These are phyloP conservation scores for Solenodon paradoxus DNA, from an alignment of 2,113 vertebrate genomes.

Conservation along the genomic window DNA sequence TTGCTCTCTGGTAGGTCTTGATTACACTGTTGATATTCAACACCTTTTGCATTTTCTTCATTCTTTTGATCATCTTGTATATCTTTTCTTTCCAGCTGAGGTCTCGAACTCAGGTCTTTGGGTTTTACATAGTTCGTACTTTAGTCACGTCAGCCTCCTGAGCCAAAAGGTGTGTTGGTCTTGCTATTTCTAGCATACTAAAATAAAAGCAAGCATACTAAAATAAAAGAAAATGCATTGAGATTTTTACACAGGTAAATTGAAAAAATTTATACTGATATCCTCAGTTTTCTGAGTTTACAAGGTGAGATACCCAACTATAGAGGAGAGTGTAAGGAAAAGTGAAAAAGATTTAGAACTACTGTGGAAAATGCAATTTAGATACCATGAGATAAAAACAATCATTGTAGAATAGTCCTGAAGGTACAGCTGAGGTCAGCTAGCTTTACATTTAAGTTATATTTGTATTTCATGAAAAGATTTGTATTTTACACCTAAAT, in stretches of 20 bases:
- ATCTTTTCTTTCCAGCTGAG: too few relatives aligned
- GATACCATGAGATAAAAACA: not conserved
- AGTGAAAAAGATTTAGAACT: not conserved
- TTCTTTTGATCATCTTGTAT: not conserved
- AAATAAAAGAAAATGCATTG: not conserved
- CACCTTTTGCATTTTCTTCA: not conserved
- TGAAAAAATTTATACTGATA: not conserved
- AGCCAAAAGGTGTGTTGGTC: too few relatives aligned
- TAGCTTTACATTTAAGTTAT: not conserved
- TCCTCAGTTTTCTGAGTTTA: not conserved
- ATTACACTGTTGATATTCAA: slow-evolving; percentile 1
- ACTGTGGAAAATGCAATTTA: not conserved
- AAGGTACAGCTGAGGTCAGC: not conserved
- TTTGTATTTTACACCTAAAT: not conserved
- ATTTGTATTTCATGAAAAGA: not conserved
- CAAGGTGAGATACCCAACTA: not conserved
- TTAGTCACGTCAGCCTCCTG: too few relatives aligned
- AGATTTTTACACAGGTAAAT: not conserved
- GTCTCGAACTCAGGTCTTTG: too few relatives aligned
- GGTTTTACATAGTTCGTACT: too few relatives aligned
- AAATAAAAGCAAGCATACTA: too few relatives aligned
- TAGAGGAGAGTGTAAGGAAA: not conserved
- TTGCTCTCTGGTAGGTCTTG: not conserved
- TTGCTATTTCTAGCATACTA: too few relatives aligned
- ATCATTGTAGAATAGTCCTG: not conserved